phyloP scores from a whole-genome alignment of 2,888 invertebrate genomes.

The Patella depressa region DNA sequence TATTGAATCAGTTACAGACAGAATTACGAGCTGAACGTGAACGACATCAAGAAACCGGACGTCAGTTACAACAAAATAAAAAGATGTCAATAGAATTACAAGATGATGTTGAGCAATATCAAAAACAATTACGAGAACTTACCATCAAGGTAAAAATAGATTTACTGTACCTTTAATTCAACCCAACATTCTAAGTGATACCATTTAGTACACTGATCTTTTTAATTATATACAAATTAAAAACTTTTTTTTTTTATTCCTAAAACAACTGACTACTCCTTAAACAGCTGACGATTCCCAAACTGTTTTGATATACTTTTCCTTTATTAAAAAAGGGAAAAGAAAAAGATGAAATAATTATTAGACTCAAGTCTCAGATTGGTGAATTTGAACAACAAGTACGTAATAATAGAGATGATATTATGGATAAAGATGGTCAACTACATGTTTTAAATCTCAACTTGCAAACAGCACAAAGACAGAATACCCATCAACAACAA shows the following conservation, averaged over 20 bases:
- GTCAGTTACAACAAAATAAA: conserved; percentile 57
- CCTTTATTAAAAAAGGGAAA: conserved; percentile 40
- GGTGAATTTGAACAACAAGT: conserved; percentile 58
- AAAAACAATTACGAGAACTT: conserved; percentile 60
- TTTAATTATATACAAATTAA: too few species aligned
- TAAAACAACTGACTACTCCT: too few species aligned
- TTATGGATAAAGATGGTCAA: conserved; percentile 68
- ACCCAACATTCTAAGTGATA: too few species aligned
- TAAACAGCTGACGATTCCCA: too few species aligned
- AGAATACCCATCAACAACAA: conserved; percentile 62
- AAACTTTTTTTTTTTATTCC: too few species aligned
- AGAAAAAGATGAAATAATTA: conserved; percentile 56
- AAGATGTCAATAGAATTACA: conserved; percentile 60
- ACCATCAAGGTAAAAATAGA: conserved; percentile 56
- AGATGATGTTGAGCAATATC: conserved; percentile 61
- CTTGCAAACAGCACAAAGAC: conserved; percentile 66
- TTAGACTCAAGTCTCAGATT: conserved; percentile 55
- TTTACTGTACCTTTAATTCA: background rate
- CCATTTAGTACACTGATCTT: too few species aligned
- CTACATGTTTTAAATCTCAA: conserved; percentile 65
- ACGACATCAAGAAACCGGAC: conserved; percentile 62
- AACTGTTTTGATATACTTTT: too few species aligned
- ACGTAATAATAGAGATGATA: conserved; percentile 61
- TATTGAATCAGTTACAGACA: conserved; percentile 66
- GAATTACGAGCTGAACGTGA: conserved; percentile 65